phyloP scores from a whole-genome alignment of 1,140 invertebrate genomes.

The Drosophila erecta region DNA sequence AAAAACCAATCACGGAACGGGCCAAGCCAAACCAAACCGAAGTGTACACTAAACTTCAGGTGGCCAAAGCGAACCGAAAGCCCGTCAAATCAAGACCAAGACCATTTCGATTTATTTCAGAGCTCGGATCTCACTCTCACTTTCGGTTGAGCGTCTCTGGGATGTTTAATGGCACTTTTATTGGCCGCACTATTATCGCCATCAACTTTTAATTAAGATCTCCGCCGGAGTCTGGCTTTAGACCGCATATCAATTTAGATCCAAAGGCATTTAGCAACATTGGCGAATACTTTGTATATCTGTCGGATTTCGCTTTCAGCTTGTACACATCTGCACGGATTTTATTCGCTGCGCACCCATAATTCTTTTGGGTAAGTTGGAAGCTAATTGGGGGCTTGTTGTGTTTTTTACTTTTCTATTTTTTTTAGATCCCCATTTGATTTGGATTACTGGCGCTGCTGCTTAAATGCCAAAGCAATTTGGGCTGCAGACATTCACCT shows the following conservation, averaged over 20 bases:
- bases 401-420: slow-evolving; percentile 16
- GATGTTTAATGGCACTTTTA: slow-evolving; percentile 52
- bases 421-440: slow-evolving; percentile 43
- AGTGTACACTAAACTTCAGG: background rate
- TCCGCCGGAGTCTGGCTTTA: slow-evolving; percentile 30
- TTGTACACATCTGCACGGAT: slow-evolving; percentile 15
- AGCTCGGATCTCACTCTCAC: slow-evolving; percentile 42
- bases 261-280: slow-evolving; percentile 60
- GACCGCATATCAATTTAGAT: slow-evolving; percentile 19
- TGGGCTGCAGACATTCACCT: slow-evolving; percentile 58
- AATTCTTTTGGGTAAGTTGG: slow-evolving; percentile 80
- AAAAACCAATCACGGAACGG: slow-evolving; percentile 38
- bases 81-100: slow-evolving; percentile 26
- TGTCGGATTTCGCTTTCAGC: slow-evolving; percentile 21
- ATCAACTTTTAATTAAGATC: slow-evolving; percentile 81
- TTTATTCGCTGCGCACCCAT: slow-evolving; percentile 58
- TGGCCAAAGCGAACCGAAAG: slow-evolving; percentile 11
- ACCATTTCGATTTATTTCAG: slow-evolving; percentile 24
- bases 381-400: slow-evolving; percentile 77
- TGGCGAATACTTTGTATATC: slow-evolving; percentile 60
- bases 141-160: slow-evolving; percentile 29
- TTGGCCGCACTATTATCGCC: slow-evolving; percentile 65
- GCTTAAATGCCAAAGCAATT: slow-evolving; percentile 77
- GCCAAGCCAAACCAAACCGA: background rate
- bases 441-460: slow-evolving; percentile 62